Evolutionary conservation across 2,797 vertebrate genomes (phyloP).

Genomic region (Discoglossus pictus): DNA sequence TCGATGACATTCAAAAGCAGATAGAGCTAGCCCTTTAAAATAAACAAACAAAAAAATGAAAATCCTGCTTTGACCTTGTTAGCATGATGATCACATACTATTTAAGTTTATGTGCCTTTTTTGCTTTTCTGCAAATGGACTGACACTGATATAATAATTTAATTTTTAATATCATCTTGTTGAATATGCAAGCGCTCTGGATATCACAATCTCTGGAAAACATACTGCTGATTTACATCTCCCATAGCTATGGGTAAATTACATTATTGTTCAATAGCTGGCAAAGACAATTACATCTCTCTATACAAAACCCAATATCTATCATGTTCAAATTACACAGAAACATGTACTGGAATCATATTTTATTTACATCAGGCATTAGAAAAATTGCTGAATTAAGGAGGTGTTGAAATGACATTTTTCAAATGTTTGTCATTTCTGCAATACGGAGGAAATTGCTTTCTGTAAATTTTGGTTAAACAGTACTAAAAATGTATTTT

Average conservation of each 20-base stretch:
- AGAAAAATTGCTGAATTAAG: constrained; percentile 67
- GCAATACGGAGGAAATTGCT: constrained; percentile 73
- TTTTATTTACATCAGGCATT: constrained; percentile 63
- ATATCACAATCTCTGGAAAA: constrained; percentile 36
- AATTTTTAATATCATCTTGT: constrained; percentile 30
- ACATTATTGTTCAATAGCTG: constrained; percentile 44
- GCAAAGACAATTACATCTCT: constrained; percentile 48
- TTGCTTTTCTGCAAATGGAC: constrained; percentile 16
- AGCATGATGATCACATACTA: constrained; percentile 5
- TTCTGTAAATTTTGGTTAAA: constrained; percentile 74
- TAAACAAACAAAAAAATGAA: too few relatives aligned
- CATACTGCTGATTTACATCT: constrained; percentile 45
- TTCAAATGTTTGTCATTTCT: constrained; percentile 70
- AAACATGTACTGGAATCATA: constrained; percentile 44
- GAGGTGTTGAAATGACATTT: constrained; percentile 72
- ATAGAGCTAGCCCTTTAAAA: too few relatives aligned
- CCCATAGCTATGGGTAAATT: constrained; percentile 37
- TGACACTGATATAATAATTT: constrained; percentile 43
- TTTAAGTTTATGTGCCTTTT: constrained; percentile 8
- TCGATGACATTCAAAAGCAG: too few relatives aligned
- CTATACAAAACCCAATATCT: constrained; percentile 48
- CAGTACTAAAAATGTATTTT: constrained; percentile 75
- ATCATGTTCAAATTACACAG: constrained; percentile 49
- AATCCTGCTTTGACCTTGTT: constrained; percentile 20
- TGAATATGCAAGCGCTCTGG: constrained; percentile 18